phyloP scores from a whole-genome alignment of 1,140 invertebrate genomes.

The Sarcophaga peregrina region DNA sequence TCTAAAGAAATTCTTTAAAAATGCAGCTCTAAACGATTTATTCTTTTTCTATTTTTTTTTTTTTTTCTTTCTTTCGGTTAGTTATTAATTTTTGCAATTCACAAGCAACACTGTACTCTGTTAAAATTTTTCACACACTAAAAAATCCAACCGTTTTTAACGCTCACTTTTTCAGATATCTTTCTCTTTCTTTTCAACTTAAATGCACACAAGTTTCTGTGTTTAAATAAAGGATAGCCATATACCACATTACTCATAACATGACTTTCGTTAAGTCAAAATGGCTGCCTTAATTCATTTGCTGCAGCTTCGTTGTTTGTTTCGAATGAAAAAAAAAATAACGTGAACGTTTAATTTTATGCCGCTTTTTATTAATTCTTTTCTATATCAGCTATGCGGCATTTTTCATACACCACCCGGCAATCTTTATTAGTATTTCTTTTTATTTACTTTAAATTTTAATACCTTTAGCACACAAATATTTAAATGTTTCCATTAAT shows the following conservation, averaged over 20 bases:
- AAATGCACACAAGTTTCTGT: not conserved
- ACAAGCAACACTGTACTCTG: slow-evolving; percentile 40
- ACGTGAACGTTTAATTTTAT: slow-evolving; percentile 13
- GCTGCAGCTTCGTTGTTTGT: slow-evolving; percentile 34
- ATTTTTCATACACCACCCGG: not conserved
- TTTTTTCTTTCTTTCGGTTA: no score
- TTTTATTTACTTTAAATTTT: slow-evolving; percentile 6
- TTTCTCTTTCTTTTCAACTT: not conserved
- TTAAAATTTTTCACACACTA: slow-evolving; percentile 33
- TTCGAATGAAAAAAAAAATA: slow-evolving; percentile 25
- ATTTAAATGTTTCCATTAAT: not conserved
- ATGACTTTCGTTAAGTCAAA: slow-evolving; percentile 34
- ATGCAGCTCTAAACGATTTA: slow-evolving; percentile 26
- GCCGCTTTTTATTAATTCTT: not conserved
- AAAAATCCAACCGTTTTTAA: slow-evolving; percentile 41
- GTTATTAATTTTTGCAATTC: slow-evolving; percentile 39
- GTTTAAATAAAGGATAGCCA: not conserved
- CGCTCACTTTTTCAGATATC: not conserved
- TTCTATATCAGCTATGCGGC: not conserved
- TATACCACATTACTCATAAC: not conserved
- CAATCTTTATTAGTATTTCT: not conserved
- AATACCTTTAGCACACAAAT: slow-evolving; percentile 8
- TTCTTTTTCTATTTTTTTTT: not conserved
- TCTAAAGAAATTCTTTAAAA: slow-evolving; percentile 16
- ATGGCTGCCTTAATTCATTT: slow-evolving; percentile 13